Evolutionary conservation across 2,797 vertebrate genomes (phyloP).

Genomic region (Rhinatrema bivittatum): DNA sequence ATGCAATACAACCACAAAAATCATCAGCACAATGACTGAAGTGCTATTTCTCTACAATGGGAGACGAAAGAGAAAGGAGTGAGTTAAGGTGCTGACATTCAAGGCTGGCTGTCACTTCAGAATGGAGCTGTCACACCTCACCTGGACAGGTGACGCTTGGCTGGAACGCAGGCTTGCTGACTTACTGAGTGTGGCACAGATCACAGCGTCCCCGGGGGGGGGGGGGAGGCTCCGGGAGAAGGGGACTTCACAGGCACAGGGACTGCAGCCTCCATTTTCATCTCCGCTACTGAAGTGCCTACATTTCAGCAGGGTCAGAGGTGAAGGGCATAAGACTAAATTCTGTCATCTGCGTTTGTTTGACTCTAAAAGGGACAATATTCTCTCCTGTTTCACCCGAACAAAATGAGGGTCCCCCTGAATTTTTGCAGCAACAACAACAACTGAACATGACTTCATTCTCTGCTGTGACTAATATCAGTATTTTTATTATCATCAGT

Average conservation of each 20-base stretch:
- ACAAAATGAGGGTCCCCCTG: no score
- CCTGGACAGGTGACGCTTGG: constrained; percentile 82
- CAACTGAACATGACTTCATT: no score
- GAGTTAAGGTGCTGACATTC: constrained; percentile 75
- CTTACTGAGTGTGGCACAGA: constrained; percentile 54
- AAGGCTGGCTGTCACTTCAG: constrained; percentile 92
- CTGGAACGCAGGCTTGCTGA: constrained; percentile 62
- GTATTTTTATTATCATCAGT: no score
- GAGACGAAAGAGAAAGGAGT: constrained; percentile 81
- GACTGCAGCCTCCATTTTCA: constrained; percentile 40
- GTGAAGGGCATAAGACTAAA: no score
- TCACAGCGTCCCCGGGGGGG: constrained; percentile 47
- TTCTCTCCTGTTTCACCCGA: no score
- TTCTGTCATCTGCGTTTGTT: no score
- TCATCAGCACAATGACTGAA: no score
- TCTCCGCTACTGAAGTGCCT: no score
- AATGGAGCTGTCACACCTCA: constrained; percentile 76
- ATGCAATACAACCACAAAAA: constrained; percentile 38
- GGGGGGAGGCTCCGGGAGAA: constrained; percentile 48
- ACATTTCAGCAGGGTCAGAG: no score
- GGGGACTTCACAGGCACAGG: constrained; percentile 42
- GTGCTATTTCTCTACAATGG: constrained; percentile 66
- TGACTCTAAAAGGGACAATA: no score
- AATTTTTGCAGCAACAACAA: no score
- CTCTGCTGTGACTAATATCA: no score